Percentiles rank a stretch among this genome's conserved stretches.
Conservation (phyloP, 2,113 vertebrate species). For the Aythya baeri region DNA sequence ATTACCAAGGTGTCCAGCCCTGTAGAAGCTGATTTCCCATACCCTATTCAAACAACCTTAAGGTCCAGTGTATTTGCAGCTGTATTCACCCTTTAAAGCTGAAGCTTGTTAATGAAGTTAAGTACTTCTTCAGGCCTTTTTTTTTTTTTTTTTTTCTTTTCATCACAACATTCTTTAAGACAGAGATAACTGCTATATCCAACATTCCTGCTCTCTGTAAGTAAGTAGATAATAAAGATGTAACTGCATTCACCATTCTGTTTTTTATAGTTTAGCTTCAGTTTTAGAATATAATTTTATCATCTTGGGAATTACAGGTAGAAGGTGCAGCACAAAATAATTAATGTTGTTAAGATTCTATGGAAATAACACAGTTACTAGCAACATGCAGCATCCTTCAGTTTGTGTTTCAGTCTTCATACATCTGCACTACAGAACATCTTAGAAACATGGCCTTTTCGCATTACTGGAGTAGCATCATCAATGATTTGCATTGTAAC, state of each 20-base stretch:
- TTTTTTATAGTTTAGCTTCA: slow-evolving; percentile 6
- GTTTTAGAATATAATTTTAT: slow-evolving; percentile 38
- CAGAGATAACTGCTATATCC: slow-evolving; percentile 1
- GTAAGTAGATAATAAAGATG: slow-evolving; percentile 23
- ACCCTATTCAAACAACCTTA: neutral
- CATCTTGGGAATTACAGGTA: neutral
- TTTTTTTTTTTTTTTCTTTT: neutral
- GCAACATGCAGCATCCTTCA: slow-evolving; percentile 8
- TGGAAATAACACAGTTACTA: neutral
- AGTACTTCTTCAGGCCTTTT: neutral
- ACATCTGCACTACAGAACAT: neutral
- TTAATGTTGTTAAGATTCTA: neutral
- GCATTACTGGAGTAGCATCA: neutral
- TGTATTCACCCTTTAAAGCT: slow-evolving; percentile 2
- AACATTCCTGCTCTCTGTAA: slow-evolving; percentile 52
- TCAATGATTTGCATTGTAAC: slow-evolving; percentile 28
- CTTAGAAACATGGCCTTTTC: slow-evolving; percentile 32
- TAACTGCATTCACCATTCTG: slow-evolving; percentile 47
- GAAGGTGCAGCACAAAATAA: neutral
- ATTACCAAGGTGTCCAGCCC: neutral
- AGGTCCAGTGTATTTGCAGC: neutral
- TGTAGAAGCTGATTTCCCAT: neutral
- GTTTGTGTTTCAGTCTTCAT: slow-evolving; percentile 6
- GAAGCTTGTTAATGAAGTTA: slow-evolving; percentile 8
- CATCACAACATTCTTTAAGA: slow-evolving; percentile 3